These are phyloP conservation scores for Okapia johnstoni DNA, from an alignment of 2,113 vertebrate genomes.

Conservation along the genomic window DNA sequence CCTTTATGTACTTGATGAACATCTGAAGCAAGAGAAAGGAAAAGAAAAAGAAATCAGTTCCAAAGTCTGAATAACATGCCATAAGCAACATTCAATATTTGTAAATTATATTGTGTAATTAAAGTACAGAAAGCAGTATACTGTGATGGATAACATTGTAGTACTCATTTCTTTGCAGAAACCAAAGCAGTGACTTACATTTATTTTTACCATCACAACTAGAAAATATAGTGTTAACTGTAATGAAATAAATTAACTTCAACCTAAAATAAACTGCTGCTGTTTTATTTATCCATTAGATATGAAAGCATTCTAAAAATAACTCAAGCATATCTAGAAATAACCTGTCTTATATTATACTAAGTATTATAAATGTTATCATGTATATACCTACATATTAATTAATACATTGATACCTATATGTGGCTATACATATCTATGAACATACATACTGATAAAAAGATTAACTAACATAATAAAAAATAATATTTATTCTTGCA, in stretches of 20 bases:
- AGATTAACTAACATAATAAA: background rate
- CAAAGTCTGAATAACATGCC: conserved; percentile 87
- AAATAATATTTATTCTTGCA: background rate
- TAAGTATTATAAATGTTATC: background rate
- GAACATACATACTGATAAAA: background rate
- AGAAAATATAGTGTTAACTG: conserved; percentile 37
- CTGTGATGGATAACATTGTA: conserved; percentile 69
- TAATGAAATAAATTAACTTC: conserved; percentile 39
- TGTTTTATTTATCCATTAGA: background rate
- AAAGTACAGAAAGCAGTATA: conserved; percentile 50
- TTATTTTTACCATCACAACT: conserved; percentile 32
- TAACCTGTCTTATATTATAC: background rate
- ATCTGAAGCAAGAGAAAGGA: conserved; percentile 96
- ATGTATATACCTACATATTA: background rate
- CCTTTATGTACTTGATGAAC: conserved; percentile 99
- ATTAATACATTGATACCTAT: background rate
- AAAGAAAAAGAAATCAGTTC: conserved; percentile 89
- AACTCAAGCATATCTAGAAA: conserved; percentile 5
- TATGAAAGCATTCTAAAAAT: conserved; percentile 13
- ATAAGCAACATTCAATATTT: conserved; percentile 82
- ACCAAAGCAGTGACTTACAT: conserved; percentile 39
- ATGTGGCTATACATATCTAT: background rate
- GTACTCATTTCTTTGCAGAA: conserved; percentile 57
- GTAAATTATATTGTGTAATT: conserved; percentile 63
- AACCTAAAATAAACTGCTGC: background rate